Evolutionary conservation across 2,797 vertebrate genomes (phyloP).

Genomic region (Falco novaeseelandiae): DNA sequence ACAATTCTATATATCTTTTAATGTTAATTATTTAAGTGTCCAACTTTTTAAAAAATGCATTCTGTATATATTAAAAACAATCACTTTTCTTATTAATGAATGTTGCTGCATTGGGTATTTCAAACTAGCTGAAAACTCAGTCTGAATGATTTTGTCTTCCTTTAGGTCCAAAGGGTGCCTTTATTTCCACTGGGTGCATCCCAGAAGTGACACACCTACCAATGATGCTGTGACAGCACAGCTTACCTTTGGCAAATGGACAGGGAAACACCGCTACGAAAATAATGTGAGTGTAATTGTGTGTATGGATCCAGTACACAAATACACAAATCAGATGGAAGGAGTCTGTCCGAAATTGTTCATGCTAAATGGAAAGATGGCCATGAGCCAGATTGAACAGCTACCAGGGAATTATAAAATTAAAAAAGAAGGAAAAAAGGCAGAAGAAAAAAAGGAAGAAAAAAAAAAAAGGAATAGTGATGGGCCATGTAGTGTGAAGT

Average conservation of each 20-base stretch:
- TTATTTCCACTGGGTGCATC: background rate
- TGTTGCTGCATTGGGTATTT: background rate
- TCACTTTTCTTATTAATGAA: background rate
- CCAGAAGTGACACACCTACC: background rate
- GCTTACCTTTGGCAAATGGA: background rate
- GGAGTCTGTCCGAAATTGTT: background rate
- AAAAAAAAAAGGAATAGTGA: too few relatives aligned
- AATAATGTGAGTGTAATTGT: background rate
- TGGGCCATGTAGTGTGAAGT: background rate
- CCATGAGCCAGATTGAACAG: background rate
- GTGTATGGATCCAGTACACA: background rate
- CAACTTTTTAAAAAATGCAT: background rate
- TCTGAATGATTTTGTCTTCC: background rate
- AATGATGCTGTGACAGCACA: background rate
- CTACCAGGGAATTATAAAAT: background rate
- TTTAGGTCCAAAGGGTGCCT: background rate
- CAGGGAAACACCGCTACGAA: background rate
- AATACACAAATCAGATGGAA: background rate
- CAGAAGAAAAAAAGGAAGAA: background rate
- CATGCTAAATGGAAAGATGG: background rate
- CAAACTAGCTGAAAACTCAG: background rate
- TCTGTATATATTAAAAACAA: background rate
- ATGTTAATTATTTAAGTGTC: background rate
- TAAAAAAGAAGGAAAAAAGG: rapidly evolving
- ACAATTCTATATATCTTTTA: background rate